phyloP scores from a whole-genome alignment of 2,888 invertebrate species.

The Octonoba sinensis region DNA sequence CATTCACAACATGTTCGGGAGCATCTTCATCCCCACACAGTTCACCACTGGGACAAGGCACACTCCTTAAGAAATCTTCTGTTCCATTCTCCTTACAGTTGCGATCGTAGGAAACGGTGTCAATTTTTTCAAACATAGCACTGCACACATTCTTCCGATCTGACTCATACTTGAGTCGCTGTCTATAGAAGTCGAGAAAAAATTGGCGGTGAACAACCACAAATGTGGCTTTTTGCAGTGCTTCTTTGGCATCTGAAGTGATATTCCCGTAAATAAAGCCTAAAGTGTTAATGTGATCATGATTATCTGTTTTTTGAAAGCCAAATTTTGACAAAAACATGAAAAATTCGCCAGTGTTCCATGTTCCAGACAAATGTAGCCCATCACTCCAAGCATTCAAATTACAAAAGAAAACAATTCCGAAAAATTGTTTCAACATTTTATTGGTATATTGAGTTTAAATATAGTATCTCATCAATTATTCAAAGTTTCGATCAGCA shows the following conservation, averaged over 20 bases:
- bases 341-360: conserved; percentile 56
- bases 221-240: conserved; percentile 75
- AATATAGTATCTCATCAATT: too few species aligned
- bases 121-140: conserved; percentile 87
- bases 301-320: conserved; percentile 93
- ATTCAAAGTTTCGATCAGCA: too few species aligned
- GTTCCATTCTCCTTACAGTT: conserved; percentile 83
- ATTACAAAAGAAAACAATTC: conserved; percentile 5
- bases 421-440: conserved; percentile 15
- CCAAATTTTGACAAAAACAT: conserved; percentile 86
- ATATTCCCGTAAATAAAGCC: conserved; percentile 98
- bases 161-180: conserved; percentile 76
- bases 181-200: conserved; percentile 91
- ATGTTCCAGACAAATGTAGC: conserved; percentile 56
- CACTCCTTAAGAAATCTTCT: conserved; percentile 83
- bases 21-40: conserved; percentile 89
- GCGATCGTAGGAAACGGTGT: conserved; percentile 85
- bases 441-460: too few species aligned
- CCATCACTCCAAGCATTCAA: conserved; percentile 6
- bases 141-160: conserved; percentile 80
- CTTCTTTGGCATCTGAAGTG: conserved; percentile 72
- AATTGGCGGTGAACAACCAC: conserved; percentile 90
- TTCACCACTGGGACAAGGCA: conserved; percentile 84
- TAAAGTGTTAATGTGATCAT: conserved; percentile 86
- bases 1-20: conserved; percentile 85